Conservation (phyloP, 2,113 vertebrate genomes). For the Gymnorhina tibicen region DNA sequence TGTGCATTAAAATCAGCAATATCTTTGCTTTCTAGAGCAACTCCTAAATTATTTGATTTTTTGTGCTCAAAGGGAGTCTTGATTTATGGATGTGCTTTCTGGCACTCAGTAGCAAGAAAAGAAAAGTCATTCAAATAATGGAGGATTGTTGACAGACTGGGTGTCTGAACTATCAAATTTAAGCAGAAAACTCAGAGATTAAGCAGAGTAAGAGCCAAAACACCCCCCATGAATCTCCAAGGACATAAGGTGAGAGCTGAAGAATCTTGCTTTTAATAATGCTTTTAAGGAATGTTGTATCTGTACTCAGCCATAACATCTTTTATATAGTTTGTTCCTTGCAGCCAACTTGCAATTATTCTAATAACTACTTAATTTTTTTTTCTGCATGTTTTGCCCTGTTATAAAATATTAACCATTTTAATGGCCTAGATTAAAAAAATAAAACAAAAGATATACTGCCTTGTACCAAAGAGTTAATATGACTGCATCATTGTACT, state of each 20-base stretch:
- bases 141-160: not conserved
- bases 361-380: not conserved
- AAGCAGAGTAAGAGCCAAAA: not conserved
- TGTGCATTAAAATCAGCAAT: not conserved
- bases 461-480: not conserved
- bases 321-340: not conserved
- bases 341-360: not conserved
- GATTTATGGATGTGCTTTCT: constrained; percentile 12
- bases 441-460: not conserved
- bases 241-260: not conserved
- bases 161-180: not conserved
- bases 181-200: not conserved
- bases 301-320: not conserved
- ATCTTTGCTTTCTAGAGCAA: not conserved
- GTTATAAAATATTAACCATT: not conserved
- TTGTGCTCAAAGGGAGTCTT: not conserved
- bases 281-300: not conserved
- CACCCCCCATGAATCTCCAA: not conserved
- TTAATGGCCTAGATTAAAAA: not conserved
- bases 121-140: not conserved
- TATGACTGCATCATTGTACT: not conserved
- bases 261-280: not conserved
- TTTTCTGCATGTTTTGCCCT: not conserved
- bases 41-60: not conserved
- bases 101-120: not conserved